Percentiles rank a stretch among this genome's conserved stretches.
These are phyloP conservation scores for Mormyrops boulengeri DNA, from an alignment of 2,797 vertebrate species.

Conservation along the genomic window DNA sequence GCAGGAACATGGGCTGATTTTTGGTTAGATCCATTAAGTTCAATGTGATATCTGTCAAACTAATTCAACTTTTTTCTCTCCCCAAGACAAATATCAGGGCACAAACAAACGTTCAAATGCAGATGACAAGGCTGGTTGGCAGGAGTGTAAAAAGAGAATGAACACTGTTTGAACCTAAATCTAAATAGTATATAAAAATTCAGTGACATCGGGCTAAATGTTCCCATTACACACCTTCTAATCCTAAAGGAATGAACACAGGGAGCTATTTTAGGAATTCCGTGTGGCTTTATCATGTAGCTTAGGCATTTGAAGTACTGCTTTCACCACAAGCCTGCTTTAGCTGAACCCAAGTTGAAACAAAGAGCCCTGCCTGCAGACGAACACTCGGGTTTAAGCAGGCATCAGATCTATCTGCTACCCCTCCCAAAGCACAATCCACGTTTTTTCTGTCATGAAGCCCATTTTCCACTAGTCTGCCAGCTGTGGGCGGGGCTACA, in stretches of 20 bases:
- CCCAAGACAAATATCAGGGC: not conserved
- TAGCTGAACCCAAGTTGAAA: constrained; percentile 13
- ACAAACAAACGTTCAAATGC: not conserved
- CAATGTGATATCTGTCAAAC: not conserved
- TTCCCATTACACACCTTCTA: not conserved
- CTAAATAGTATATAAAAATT: not conserved
- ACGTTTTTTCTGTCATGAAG: constrained; percentile 15
- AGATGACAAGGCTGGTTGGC: not conserved
- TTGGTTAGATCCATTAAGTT: not conserved
- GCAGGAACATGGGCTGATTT: not conserved
- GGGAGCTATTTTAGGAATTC: constrained; percentile 19
- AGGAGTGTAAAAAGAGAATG: not conserved
- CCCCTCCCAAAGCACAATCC: constrained; percentile 8
- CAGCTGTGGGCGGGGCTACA: not conserved
- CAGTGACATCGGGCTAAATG: not conserved
- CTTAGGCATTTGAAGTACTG: not conserved
- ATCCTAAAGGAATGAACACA: not conserved
- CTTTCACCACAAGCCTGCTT: constrained; percentile 5
- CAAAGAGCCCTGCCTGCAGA: constrained; percentile 8
- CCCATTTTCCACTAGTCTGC: constrained; percentile 21
- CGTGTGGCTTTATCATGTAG: constrained; percentile 7
- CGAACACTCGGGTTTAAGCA: not conserved
- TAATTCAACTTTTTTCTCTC: not conserved
- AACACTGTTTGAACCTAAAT: not conserved
- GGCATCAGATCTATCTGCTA: constrained; percentile 5